A percentile compares a stretch with the other conserved stretches of the same genome.
Evolutionary conservation across 1,140 invertebrate genomes (phyloP).

Genomic region (Notospermus geniculatus): DNA sequence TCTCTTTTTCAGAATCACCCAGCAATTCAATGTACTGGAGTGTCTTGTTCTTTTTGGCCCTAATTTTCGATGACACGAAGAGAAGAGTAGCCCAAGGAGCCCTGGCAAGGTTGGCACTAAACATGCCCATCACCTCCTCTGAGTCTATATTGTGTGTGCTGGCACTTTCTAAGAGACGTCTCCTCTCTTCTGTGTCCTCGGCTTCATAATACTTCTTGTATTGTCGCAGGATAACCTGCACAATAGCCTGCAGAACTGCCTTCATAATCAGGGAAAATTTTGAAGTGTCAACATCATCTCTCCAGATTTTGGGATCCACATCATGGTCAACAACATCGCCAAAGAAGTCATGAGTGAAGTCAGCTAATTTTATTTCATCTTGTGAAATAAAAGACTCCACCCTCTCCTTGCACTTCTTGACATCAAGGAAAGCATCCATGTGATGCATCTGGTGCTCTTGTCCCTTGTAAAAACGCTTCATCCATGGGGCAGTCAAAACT

Average conservation of each 20-base stretch:
- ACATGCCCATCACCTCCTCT: constrained; percentile 26
- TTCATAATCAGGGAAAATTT: neutral
- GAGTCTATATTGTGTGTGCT: constrained; percentile 22
- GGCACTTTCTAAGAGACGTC: constrained; percentile 14
- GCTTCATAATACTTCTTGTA: constrained; percentile 17
- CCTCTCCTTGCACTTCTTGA: neutral
- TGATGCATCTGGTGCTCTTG: neutral
- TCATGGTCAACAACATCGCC: no score
- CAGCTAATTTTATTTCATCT: neutral
- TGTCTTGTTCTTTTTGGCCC: constrained; percentile 21
- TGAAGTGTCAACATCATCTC: no score
- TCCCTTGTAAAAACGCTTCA: neutral
- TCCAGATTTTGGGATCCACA: no score
- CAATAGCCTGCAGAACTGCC: constrained; percentile 1
- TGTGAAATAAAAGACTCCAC: neutral
- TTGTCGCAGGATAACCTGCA: constrained; percentile 16
- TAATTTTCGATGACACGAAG: constrained; percentile 19
- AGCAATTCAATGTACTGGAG: constrained; percentile 12
- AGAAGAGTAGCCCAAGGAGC: constrained; percentile 19
- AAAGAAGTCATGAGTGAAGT: neutral
- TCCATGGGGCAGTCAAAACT: neutral
- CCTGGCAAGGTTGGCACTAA: constrained; percentile 13
- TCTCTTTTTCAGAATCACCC: neutral
- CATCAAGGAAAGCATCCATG: neutral
- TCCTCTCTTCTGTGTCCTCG: constrained; percentile 17